Evolutionary conservation across 2,797 vertebrate species (phyloP).

Genomic region (Clarias laeviceps): DNA sequence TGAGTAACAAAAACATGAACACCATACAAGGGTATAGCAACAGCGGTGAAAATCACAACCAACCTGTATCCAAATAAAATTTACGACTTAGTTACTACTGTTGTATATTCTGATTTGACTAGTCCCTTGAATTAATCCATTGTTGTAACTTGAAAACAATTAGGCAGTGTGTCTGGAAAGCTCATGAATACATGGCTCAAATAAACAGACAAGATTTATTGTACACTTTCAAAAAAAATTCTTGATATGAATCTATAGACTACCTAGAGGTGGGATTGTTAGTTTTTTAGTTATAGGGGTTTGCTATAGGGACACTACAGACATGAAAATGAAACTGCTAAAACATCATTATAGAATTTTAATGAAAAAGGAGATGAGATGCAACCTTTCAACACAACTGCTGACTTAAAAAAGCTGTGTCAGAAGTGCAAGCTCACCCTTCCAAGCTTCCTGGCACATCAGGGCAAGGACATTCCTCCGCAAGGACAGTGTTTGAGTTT

Average conservation of each 20-base stretch:
- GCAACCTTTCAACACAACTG: not conserved
- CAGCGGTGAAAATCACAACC: not conserved
- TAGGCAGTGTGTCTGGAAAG: not conserved
- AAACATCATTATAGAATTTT: not conserved
- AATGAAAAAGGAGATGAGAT: not conserved
- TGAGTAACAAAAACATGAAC: too few relatives aligned
- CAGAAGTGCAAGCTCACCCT: not conserved
- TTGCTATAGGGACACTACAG: not conserved
- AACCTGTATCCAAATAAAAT: not conserved
- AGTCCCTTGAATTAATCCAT: not conserved
- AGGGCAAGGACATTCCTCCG: not conserved
- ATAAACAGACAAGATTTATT: not conserved
- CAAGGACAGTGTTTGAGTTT: not conserved
- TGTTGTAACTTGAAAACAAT: not conserved
- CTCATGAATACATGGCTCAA: not conserved
- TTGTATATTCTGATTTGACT: not conserved
- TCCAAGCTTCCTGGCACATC: not conserved
- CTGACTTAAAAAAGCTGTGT: not conserved
- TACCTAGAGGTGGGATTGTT: not conserved
- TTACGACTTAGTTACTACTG: not conserved
- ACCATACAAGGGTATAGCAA: too few relatives aligned
- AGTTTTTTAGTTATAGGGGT: not conserved
- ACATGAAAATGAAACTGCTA: not conserved
- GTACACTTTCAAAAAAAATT: not conserved
- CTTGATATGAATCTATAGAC: not conserved